A percentile compares a stretch with the other conserved stretches of the same genome.
Evolutionary conservation across 2,888 invertebrate genomes (phyloP).

Genomic region (Byasa hedistus): DNA sequence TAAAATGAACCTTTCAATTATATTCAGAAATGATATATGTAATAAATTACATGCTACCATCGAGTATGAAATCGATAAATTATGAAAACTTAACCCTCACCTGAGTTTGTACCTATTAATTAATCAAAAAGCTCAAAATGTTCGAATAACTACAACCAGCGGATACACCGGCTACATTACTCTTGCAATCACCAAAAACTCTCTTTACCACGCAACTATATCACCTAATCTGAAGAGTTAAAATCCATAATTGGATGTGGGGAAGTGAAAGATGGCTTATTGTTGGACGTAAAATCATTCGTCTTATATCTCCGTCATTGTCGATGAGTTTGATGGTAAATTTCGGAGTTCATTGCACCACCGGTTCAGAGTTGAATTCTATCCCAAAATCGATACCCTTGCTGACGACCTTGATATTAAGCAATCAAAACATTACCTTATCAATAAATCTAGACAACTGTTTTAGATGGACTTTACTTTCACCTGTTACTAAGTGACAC

Average conservation of each 20-base stretch:
- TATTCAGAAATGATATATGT: background rate
- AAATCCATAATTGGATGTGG: constrained; percentile 9
- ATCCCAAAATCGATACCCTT: background rate
- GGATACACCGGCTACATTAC: constrained; percentile 35
- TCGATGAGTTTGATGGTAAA: constrained; percentile 39
- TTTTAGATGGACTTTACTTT: too few relatives aligned
- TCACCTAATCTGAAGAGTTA: background rate
- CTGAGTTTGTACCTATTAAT: constrained; percentile 43
- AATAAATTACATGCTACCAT: background rate
- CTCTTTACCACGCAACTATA: constrained; percentile 6
- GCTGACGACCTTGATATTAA: background rate
- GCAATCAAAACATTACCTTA: background rate
- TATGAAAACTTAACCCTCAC: constrained; percentile 34
- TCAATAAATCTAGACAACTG: too few relatives aligned
- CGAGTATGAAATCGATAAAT: constrained; percentile 35
- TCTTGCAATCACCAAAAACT: constrained; percentile 2
- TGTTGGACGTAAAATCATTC: constrained; percentile 42
- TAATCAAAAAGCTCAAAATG: constrained; percentile 53
- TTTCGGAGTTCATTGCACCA: constrained; percentile 19
- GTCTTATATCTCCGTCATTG: constrained; percentile 44
- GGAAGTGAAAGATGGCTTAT: constrained; percentile 21
- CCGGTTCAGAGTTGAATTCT: constrained; percentile 14
- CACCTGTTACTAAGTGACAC: too few relatives aligned
- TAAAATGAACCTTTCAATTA: too few relatives aligned
- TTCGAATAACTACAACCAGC: constrained; percentile 54